Evolutionary conservation across 92 coral and sea anemone species (phyloP), one percentile per base, ranked within the genome.

Genomic region (Porites lobata): DNA sequence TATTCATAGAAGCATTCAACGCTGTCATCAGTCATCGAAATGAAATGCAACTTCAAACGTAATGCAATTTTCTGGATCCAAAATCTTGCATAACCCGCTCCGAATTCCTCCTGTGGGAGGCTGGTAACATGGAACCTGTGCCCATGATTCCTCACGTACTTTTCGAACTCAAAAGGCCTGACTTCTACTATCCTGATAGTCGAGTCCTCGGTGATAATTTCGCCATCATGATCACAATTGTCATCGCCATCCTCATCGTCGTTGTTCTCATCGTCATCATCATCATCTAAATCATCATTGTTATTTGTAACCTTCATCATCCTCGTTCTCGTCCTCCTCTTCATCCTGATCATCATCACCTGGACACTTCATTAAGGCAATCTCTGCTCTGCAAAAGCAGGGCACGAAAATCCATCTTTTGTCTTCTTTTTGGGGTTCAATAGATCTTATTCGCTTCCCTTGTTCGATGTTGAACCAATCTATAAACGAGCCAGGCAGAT

Each of bases 21-120:
- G 32, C 86, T 87, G 73, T 90, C 93, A 59, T 90, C 93, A 68
- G 76, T 86, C 93, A 90, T 90, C 93, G 90, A 90, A 58, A 74
- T 85, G 62, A 81, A 90, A 7, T 80, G 54, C 71, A 90, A 62
- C 52, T 83, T 69, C 22, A 90, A 61, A 3, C 72, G 54, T 17
- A 66, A 32, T 62, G 93, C 93, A 47, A 89, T 84, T 77, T 89
- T 89, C 66, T 78, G 92, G 67, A 89, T 90, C 93, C 93, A 90
- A 22, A 50, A 53, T 53, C 90, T 57, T 1, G 93, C 57, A 29
- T 90, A 90, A 1, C 93, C 93, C 0, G 47, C 82, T 7, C 93
- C 90, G 32, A 69, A 79, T 50, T 85, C 86, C n/a, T 79, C 77
- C 15, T 75, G 38, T 79, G 93, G 90, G 7, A 90, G 87, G 24